Evolutionary conservation across 1,140 invertebrate species (phyloP).

Genomic region (Diabrotica undecimpunctata): DNA sequence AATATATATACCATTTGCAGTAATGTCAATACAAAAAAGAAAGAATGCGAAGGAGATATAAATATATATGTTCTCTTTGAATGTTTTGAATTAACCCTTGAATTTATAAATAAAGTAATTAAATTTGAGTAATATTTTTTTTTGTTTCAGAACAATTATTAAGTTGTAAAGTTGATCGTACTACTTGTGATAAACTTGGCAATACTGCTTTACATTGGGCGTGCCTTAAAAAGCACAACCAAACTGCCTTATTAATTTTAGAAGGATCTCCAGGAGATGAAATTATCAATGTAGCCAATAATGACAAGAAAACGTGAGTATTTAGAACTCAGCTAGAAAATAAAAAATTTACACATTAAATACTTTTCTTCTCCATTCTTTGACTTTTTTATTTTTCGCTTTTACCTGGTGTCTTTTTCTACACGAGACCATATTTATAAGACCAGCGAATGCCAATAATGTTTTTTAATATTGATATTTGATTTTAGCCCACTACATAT

Average conservation of each 20-base stretch:
- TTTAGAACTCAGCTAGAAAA: not conserved
- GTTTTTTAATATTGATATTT: too few species aligned
- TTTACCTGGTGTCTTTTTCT: too few species aligned
- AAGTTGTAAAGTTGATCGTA: slow-evolving; percentile 50
- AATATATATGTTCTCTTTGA: too few species aligned
- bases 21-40: too few species aligned
- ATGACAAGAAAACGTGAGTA: slow-evolving; percentile 56
- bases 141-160: slow-evolving; percentile 32
- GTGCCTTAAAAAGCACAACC: slow-evolving; percentile 54
- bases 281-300: slow-evolving; percentile 56
- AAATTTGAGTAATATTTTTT: not conserved
- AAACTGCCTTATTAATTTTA: slow-evolving; percentile 55
- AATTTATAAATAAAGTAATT: too few species aligned
- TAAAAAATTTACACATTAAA: not conserved
- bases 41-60: too few species aligned
- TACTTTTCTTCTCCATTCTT: slow-evolving; percentile 9
- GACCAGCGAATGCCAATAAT: too few species aligned
- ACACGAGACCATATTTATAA: too few species aligned
- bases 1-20: too few species aligned
- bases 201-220: slow-evolving; percentile 62
- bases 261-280: slow-evolving; percentile 52
- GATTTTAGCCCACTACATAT: slow-evolving; percentile 53
- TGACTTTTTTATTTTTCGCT: too few species aligned
- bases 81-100: too few species aligned
- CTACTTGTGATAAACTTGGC: slow-evolving; percentile 51